Evolutionary conservation across 2,888 invertebrate genomes (phyloP).

Genomic region (Philereme transversata): DNA sequence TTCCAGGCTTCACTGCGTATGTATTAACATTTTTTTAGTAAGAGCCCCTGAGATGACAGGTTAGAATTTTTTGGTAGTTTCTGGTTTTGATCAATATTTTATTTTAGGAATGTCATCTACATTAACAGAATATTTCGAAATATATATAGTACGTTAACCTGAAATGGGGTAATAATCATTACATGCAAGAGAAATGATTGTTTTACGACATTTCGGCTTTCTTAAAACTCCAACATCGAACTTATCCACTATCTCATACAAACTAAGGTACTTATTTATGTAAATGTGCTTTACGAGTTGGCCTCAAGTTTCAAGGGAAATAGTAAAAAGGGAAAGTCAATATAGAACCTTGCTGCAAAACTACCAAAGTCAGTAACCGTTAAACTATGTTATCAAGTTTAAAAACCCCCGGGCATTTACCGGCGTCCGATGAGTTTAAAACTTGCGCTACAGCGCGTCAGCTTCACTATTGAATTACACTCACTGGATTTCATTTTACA

Average conservation of each 20-base stretch:
- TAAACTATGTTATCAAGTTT: constrained; percentile 51
- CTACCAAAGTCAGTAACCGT: constrained; percentile 40
- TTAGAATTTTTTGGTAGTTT: too few relatives aligned
- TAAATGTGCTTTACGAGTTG: not conserved
- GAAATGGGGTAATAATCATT: too few relatives aligned
- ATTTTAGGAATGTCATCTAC: too few relatives aligned
- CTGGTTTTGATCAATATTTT: constrained; percentile 2
- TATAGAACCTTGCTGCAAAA: constrained; percentile 13
- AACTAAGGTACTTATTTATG: too few relatives aligned
- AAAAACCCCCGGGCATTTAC: constrained; percentile 41
- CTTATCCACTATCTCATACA: too few relatives aligned
- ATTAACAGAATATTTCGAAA: too few relatives aligned
- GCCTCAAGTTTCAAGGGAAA: not conserved
- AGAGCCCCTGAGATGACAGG: constrained; percentile 27
- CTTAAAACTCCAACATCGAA: too few relatives aligned
- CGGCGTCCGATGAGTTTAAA: constrained; percentile 36
- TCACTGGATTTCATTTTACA: constrained; percentile 25
- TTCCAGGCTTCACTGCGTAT: constrained; percentile 36
- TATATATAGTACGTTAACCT: too few relatives aligned
- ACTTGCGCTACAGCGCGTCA: constrained; percentile 31
- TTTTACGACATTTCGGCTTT: too few relatives aligned
- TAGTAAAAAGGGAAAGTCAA: not conserved
- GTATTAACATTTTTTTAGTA: constrained; percentile 40
- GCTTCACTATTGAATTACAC: constrained; percentile 35
- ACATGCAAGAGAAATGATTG: too few relatives aligned